Conservation (phyloP, 2,797 vertebrate genomes). For the Gephyroberyx darwinii region DNA sequence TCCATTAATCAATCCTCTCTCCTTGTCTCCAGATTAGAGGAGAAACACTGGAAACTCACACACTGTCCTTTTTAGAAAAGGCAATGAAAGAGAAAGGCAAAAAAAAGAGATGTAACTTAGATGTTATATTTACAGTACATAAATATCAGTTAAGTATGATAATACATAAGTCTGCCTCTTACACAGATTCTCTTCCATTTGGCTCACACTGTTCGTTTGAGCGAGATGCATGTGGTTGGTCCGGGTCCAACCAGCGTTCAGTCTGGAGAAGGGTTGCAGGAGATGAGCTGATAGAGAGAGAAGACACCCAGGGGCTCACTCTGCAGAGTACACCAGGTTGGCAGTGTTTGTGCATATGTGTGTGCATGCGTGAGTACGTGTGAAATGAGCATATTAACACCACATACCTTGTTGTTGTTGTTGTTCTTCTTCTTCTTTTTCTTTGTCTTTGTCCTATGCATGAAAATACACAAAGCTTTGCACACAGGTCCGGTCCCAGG, state of each 20-base stretch:
- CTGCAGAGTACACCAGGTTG: conserved; percentile 85
- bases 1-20: background rate
- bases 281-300: conserved; percentile 65
- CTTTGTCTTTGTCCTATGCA: too few species aligned
- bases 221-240: conserved; percentile 86
- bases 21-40: background rate
- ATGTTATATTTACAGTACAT: background rate
- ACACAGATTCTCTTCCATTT: conserved; percentile 80
- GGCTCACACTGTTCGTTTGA: conserved; percentile 92
- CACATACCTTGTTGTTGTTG: conserved; percentile 4
- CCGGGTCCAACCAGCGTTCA: conserved; percentile 65
- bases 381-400: conserved; percentile 1
- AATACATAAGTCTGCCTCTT: conserved; percentile 4
- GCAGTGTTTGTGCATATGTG: conserved; percentile 29
- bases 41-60: background rate
- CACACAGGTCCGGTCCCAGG: too few species aligned
- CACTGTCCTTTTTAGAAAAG: too few species aligned
- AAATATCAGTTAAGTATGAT: conserved; percentile 12
- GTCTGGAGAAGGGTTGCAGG: conserved; percentile 82
- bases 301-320: conserved; percentile 74
- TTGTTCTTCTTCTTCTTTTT: background rate
- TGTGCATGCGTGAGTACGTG: conserved; percentile 15
- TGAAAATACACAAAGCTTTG: too few species aligned
- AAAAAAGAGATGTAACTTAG: background rate
- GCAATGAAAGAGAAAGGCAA: background rate